A percentile compares a stretch with the other conserved stretches of the same genome.
Evolutionary conservation across 2,888 invertebrate species (phyloP).

Genomic region (Malacosoma neustria): DNA sequence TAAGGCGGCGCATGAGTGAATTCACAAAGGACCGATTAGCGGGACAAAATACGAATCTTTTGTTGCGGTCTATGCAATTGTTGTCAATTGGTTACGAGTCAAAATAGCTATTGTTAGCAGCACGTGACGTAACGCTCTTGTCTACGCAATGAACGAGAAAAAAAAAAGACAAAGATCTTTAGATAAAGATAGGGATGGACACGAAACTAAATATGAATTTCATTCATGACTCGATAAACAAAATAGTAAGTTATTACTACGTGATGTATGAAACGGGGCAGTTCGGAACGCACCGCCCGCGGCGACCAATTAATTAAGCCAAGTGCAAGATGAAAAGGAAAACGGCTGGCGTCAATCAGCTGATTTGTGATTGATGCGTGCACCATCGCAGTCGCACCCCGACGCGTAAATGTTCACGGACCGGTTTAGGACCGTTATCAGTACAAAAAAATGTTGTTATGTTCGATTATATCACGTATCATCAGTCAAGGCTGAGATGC

Average conservation of each 20-base stretch:
- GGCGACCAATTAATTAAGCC: slow-evolving; percentile 60
- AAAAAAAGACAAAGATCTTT: slow-evolving; percentile 32
- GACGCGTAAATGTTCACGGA: slow-evolving; percentile 35
- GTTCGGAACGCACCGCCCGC: slow-evolving; percentile 29
- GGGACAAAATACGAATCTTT: slow-evolving; percentile 39
- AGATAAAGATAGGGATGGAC: too few relatives aligned
- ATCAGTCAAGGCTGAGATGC: slow-evolving; percentile 28
- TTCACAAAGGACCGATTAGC: slow-evolving; percentile 37
- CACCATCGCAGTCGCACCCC: slow-evolving; percentile 29
- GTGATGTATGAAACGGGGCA: slow-evolving; percentile 18
- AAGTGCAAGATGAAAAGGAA: slow-evolving; percentile 64
- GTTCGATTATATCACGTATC: slow-evolving; percentile 30
- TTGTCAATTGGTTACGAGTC: slow-evolving; percentile 42
- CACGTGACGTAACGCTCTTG: slow-evolving; percentile 46
- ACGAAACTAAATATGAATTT: too few relatives aligned
- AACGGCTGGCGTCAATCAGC: slow-evolving; percentile 53
- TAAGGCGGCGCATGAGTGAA: slow-evolving; percentile 32
- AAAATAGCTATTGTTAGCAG: slow-evolving; percentile 44
- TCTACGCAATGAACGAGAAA: slow-evolving; percentile 32
- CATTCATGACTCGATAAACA: slow-evolving; percentile 52
- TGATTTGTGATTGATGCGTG: slow-evolving; percentile 60
- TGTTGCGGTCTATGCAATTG: slow-evolving; percentile 43
- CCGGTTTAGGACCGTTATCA: slow-evolving; percentile 50
- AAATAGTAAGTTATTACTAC: slow-evolving; percentile 33
- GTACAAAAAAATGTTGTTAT: slow-evolving; percentile 33